phyloP scores from a whole-genome alignment of 2,113 vertebrate genomes.

The Gallinago paraguaiae region DNA sequence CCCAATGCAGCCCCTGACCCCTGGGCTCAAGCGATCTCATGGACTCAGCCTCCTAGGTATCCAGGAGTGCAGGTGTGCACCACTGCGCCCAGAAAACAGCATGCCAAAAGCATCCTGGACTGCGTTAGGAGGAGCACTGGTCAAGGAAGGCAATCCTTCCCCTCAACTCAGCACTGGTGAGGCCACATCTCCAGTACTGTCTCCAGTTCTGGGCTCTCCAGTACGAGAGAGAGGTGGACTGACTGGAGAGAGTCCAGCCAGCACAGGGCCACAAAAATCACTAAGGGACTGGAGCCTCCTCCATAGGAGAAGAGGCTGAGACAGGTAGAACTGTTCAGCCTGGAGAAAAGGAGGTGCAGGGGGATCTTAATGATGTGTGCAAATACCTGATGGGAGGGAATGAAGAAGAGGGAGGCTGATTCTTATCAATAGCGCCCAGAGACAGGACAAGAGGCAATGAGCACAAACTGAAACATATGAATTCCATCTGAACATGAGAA shows the following conservation, averaged over 20 bases:
- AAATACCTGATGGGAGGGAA: background rate
- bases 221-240: background rate
- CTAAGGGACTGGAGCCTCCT: background rate
- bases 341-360: background rate
- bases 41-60: background rate
- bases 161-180: background rate
- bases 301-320: background rate
- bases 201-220: background rate
- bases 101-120: background rate
- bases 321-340: background rate
- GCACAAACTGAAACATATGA: background rate
- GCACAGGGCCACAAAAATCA: background rate
- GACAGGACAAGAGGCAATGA: background rate
- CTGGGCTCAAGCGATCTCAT: background rate
- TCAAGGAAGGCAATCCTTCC: background rate
- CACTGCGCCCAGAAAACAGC: background rate
- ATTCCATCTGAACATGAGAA: background rate
- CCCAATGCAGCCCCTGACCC: rapidly evolving
- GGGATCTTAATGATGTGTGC: background rate
- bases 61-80: background rate
- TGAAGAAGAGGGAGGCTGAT: background rate
- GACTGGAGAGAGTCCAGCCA: background rate
- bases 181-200: background rate
- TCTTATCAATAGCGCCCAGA: background rate
- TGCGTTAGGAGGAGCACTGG: background rate